These are phyloP conservation scores for Apistogramma diplotaenia DNA, from an alignment of 2,113 vertebrate genomes.

Conservation along the genomic window DNA sequence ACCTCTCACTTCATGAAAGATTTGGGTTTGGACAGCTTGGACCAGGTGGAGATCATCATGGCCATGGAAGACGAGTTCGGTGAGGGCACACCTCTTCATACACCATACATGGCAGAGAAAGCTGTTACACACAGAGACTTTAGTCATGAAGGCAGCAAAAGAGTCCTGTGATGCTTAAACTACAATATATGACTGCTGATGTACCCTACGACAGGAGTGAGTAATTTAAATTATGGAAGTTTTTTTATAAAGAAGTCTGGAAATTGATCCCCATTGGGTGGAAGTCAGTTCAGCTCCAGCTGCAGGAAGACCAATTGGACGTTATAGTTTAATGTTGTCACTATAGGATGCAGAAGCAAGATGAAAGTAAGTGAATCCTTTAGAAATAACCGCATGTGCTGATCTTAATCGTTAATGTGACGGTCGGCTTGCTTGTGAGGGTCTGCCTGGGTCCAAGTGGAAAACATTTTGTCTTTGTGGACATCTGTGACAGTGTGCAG, in stretches of 20 bases:
- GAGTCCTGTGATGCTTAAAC: background rate
- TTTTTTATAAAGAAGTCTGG: too few species aligned
- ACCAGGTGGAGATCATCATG: slow-evolving; percentile 99
- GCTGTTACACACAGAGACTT: background rate
- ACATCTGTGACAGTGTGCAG: background rate
- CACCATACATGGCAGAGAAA: background rate
- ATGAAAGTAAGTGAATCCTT: too few species aligned
- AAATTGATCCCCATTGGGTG: too few species aligned
- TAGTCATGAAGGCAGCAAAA: background rate
- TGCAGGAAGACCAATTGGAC: too few species aligned
- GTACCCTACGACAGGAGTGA: background rate
- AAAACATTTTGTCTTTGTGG: too few species aligned
- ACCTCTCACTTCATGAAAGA: slow-evolving; percentile 96
- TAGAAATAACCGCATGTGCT: too few species aligned
- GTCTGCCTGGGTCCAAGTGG: background rate
- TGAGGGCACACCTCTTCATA: slow-evolving; percentile 60
- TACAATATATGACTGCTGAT: background rate
- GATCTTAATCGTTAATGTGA: background rate
- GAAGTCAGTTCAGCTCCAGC: too few species aligned
- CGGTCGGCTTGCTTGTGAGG: background rate
- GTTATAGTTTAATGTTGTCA: too few species aligned
- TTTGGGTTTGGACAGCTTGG: slow-evolving; percentile 95
- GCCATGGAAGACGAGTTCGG: slow-evolving; percentile 99
- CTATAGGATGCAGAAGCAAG: too few species aligned
- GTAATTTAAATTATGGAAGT: background rate